Evolutionary conservation across 2,113 vertebrate genomes (phyloP).

Genomic region (pig (Sus scrofa)): DNA sequence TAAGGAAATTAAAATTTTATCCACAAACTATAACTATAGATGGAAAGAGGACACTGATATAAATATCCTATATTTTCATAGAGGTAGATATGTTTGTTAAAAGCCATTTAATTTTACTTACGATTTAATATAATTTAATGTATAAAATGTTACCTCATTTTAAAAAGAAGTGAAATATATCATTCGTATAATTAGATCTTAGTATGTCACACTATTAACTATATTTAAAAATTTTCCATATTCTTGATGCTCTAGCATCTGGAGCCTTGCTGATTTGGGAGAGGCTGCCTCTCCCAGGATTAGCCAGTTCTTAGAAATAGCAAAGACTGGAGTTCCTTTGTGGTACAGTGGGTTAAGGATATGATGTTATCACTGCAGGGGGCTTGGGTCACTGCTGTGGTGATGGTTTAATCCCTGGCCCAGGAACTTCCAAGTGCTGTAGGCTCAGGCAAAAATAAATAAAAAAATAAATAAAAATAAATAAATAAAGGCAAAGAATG

Average conservation of each 20-base stretch:
- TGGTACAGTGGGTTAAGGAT: too few relatives aligned
- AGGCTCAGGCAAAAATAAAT: too few relatives aligned
- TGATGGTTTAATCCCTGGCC: too few relatives aligned
- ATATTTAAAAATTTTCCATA: neutral
- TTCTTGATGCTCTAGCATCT: neutral
- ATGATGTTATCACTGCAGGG: too few relatives aligned
- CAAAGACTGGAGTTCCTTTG: neutral
- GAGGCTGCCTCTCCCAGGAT: neutral
- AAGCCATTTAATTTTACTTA: neutral
- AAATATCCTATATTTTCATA: neutral
- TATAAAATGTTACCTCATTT: neutral
- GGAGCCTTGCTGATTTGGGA: neutral
- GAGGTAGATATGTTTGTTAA: neutral
- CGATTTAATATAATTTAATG: neutral
- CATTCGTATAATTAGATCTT: neutral
- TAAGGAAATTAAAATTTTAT: slow-evolving; percentile 16
- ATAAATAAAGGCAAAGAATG: too few relatives aligned
- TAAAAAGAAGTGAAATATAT: neutral
- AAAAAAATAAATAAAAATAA: too few relatives aligned
- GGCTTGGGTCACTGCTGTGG: too few relatives aligned
- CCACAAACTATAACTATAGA: neutral
- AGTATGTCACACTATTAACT: neutral
- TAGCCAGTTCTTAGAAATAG: neutral
- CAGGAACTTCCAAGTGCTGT: too few relatives aligned
- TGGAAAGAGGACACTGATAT: neutral